phyloP scores from a whole-genome alignment of 1,140 invertebrate genomes.

The Lepidurus arcticus region DNA sequence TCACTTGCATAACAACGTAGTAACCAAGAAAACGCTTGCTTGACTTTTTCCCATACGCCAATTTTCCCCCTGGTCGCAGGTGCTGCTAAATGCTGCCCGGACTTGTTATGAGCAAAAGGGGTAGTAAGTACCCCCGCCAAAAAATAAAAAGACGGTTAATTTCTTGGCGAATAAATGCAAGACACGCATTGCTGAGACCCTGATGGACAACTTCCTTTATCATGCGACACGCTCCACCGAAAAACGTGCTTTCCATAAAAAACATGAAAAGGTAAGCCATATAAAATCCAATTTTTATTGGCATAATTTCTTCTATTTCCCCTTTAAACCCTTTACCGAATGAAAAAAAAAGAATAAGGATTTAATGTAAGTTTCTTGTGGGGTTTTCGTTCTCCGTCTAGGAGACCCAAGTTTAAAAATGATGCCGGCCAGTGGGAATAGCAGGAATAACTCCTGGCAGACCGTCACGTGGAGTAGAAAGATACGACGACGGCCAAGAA shows the following conservation, averaged over 20 bases:
- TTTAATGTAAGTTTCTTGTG: constrained; percentile 19
- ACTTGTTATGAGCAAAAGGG: not conserved
- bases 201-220: constrained; percentile 3
- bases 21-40: not conserved
- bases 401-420: not conserved
- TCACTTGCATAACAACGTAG: not conserved
- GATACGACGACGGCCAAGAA: not conserved
- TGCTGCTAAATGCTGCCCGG: not conserved
- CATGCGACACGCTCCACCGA: not conserved
- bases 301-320: not conserved
- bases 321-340: constrained; percentile 12
- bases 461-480: constrained; percentile 13
- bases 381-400: not conserved
- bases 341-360: constrained; percentile 6
- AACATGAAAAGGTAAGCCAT: not conserved
- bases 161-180: not conserved
- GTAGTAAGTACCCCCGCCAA: not conserved
- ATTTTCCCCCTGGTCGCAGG: not conserved
- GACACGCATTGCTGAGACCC: constrained; percentile 5
- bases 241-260: constrained; percentile 16
- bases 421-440: constrained; percentile 17
- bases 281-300: not conserved
- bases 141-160: not conserved
- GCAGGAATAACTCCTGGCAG: constrained; percentile 15
- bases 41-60: not conserved